Conservation (phyloP, 1,140 invertebrate species). For the Radopholus similis region DNA sequence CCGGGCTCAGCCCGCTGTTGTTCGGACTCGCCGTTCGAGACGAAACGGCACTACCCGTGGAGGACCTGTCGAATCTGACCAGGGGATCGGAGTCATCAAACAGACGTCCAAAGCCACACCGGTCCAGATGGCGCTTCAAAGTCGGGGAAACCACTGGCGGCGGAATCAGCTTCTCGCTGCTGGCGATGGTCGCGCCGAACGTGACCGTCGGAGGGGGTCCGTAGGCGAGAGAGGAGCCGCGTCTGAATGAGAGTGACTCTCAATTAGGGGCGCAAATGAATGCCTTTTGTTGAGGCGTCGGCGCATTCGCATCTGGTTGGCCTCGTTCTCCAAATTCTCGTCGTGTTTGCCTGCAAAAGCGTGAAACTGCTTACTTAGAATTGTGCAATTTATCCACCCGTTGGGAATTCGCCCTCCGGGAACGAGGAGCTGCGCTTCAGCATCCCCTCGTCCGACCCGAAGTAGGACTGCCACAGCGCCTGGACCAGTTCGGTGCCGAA, state of each 20-base stretch:
- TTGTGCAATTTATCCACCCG: neutral
- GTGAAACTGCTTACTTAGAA: neutral
- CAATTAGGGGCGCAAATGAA: neutral
- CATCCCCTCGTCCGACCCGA: conserved; percentile 29
- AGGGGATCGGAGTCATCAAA: too few relatives aligned
- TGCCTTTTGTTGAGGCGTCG: neutral
- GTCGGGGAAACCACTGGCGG: neutral
- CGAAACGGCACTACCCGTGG: too few relatives aligned
- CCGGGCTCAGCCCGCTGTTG: too few relatives aligned
- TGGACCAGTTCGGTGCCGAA: conserved; percentile 57
- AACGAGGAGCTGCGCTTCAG: conserved; percentile 51
- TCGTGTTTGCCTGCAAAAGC: neutral
- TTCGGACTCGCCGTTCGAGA: too few relatives aligned
- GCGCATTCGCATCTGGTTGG: neutral
- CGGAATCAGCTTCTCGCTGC: neutral
- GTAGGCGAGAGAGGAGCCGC: neutral
- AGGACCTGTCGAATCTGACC: too few relatives aligned
- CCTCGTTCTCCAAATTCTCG: neutral
- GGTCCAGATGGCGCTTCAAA: neutral
- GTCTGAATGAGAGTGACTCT: neutral
- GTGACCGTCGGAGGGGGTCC: neutral
- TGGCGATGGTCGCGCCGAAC: neutral
- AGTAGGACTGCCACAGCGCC: conserved; percentile 48
- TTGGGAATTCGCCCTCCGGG: conserved; percentile 20
- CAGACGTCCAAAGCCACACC: too few relatives aligned